Base-by-base conservation (phyloP, 53 echinoderm and acorn worm species). In the Patiria pectinifera region DNA sequence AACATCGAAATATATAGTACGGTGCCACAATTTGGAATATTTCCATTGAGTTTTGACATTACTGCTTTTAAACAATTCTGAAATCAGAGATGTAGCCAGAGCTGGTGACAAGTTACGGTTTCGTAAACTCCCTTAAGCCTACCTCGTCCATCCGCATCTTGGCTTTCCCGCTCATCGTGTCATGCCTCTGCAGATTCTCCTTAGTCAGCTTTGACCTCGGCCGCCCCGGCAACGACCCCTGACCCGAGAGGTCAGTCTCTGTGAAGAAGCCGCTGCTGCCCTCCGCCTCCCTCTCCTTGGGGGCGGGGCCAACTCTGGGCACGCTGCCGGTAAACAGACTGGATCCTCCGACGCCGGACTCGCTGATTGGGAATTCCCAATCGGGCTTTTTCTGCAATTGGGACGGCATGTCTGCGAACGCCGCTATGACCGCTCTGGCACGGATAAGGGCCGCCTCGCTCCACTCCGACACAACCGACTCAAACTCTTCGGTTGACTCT, bases 241-340 rank as follows among this genome's bases (percentile, higher is more conserved):
- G 92, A 76, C 62, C 59, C 61, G 79, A 45, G 46, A 86, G 86
- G 71, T 92, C 86, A 24, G 87, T 87, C 70, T 93, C 95, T 7
- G 95, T 93, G 83, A 91, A 85, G 15, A 97, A 90, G 53, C 95
- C 95, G 87, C 97, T 93, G 69, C 94, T 95, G 69, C 86, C 96
- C 79, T 87, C 87, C 91, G 45, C 87, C 85, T 6, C 85, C 80
- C 53, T 85, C 58, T 19, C 59, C 62, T 76, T 49, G 60, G 53
- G 62, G 15, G 63, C 61, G 3, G 7, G 13, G 78, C 94, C 87
- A 25, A 91, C 71, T 85, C 82, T 83, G 22, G 81, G 88, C 87
- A 87, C 25, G 69, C 82, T 94, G 44, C 95, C 94, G 35, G 35
- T 35, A 1, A 35, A 35, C 35, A 35, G 35, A 35, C 35, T 35